Evolutionary conservation across 2,797 vertebrate genomes (phyloP).

Genomic region (Tadarida brasiliensis): DNA sequence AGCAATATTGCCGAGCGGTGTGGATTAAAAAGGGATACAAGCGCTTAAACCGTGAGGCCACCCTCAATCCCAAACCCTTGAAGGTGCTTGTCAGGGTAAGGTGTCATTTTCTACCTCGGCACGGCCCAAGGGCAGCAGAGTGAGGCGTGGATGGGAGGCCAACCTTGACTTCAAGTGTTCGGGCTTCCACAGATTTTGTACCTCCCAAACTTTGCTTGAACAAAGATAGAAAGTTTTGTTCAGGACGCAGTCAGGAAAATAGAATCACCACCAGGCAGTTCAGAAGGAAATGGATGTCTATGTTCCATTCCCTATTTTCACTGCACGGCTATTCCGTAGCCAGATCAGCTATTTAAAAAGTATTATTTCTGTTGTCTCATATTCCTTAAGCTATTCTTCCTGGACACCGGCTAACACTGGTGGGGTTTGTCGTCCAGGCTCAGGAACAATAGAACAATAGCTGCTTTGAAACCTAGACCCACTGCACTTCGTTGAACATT

Average conservation of each 20-base stretch:
- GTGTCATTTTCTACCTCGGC: not conserved
- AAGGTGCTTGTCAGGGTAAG: not conserved
- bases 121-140: not conserved
- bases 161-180: constrained; percentile 72
- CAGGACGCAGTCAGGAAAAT: not conserved
- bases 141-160: constrained; percentile 42
- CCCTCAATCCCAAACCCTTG: not conserved
- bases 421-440: not conserved
- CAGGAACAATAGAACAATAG: not conserved
- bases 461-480: constrained; percentile 38
- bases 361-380: not conserved
- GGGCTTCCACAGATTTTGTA: constrained; percentile 72
- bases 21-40: not conserved
- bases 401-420: not conserved
- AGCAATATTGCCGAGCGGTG: not conserved
- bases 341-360: not conserved
- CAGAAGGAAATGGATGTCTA: not conserved
- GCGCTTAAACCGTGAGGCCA: not conserved
- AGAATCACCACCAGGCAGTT: not conserved
- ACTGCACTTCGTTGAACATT: not conserved
- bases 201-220: not conserved
- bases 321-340: not conserved
- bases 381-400: constrained; percentile 4
- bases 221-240: constrained; percentile 55
- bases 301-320: not conserved